A percentile compares a stretch with the other conserved stretches of the same genome.
These are phyloP conservation scores for Drosophila kanapiae DNA, from an alignment of 1,140 invertebrate species.

Conservation along the genomic window DNA sequence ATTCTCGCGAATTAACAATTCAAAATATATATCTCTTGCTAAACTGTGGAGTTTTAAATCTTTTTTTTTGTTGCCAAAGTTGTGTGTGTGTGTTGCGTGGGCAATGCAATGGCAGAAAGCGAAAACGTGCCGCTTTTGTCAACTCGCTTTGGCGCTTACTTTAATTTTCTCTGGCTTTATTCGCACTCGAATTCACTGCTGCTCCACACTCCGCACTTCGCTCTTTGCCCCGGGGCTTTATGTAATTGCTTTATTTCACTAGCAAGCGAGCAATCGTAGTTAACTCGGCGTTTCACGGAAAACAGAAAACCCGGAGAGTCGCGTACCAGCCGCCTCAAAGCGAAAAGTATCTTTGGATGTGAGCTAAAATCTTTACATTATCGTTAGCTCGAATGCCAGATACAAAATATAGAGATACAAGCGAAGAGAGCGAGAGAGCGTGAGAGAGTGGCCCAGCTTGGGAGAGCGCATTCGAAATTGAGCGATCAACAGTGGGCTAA, in stretches of 20 bases:
- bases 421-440: conserved; percentile 1
- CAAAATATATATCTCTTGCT: neutral
- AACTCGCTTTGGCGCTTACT: conserved; percentile 62
- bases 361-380: conserved; percentile 45
- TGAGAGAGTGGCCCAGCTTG: neutral
- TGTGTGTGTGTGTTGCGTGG: conserved; percentile 42
- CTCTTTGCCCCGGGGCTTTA: conserved; percentile 37
- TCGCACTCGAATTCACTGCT: conserved; percentile 29
- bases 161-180: conserved; percentile 52
- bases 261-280: conserved; percentile 13
- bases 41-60: neutral
- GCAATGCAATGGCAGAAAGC: conserved; percentile 64
- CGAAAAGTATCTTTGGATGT: conserved; percentile 68
- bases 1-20: conserved; percentile 4
- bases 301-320: conserved; percentile 17
- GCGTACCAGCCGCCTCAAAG: conserved; percentile 68
- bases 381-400: conserved; percentile 43
- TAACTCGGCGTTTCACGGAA: conserved; percentile 25
- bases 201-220: conserved; percentile 18
- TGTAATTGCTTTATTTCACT: conserved; percentile 53
- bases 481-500: conserved; percentile 3
- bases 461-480: conserved; percentile 7
- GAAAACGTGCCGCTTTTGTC: conserved; percentile 78
- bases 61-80: conserved; percentile 35
- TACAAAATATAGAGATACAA: conserved; percentile 15